Base-by-base conservation (phyloP, 1,140 invertebrate genomes). In the Brachionus manjavacas region DNA sequence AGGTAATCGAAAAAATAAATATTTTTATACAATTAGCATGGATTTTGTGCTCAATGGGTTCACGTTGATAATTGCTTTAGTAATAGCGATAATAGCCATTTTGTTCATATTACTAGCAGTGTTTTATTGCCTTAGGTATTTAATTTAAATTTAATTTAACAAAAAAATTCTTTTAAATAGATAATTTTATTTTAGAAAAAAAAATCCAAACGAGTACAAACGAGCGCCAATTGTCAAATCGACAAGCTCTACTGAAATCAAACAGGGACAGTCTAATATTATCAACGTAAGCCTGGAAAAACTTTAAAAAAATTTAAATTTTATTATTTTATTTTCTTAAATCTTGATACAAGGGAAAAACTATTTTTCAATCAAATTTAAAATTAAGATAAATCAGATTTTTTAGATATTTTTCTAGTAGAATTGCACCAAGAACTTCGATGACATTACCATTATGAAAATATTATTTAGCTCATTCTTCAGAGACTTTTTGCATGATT, bases 11-110 rank as follows among this genome's bases (percentile, higher is more conserved):
- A 68, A 68, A 12, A 68, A n/a, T n/a, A 14, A 43, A 72, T 39
- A 39, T 39, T 16, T 39, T 41, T 43, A 20, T 20, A 41, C 3
- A 72, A 72, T 72, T 41, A 72, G 35, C 12, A 39, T 39, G 35
- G 68, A 72, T 14, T 72, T 72, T 16, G 72, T 49, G 41, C 25
- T 76, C 41, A 76, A 46, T 76, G 72, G 72, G 20, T 76, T 76
- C 25, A 72, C 68, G 16, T 28, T 76, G 25, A 76, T 76, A 49
- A 76, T 76, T 25, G 72, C 72, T 23, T n/a, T 76, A 12, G 23
- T 76, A 31, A 35, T 76, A 14, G 41, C 41, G 11, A 49, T 76
- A 7, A 76, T 76, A 49, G 39, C 43, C 23, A 49, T 76, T 49
- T 49, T 76, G n/a, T 76, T 76, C 14, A 76, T 76, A 14, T 3